These are phyloP conservation scores for Coelogynopora nodosa DNA, from an alignment of 2,888 invertebrate genomes.

Conservation along the genomic window DNA sequence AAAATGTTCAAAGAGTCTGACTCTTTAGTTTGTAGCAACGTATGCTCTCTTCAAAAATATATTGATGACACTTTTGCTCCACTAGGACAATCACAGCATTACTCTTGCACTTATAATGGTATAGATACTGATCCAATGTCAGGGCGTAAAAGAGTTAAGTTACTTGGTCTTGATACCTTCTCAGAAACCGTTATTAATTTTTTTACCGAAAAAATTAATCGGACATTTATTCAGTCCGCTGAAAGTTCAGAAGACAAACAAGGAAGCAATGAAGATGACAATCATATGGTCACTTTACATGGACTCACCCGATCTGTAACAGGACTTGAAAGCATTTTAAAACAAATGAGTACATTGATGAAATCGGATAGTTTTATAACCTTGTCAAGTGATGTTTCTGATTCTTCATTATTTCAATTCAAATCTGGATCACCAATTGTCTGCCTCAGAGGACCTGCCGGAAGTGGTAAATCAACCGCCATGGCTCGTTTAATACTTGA, in stretches of 20 bases:
- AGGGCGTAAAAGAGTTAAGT: constrained; percentile 10
- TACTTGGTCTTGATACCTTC: not conserved
- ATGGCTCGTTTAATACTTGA: constrained; percentile 49
- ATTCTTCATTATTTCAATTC: not conserved
- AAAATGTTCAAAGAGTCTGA: constrained; percentile 42
- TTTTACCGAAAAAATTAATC: not conserved
- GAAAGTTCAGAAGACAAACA: not conserved
- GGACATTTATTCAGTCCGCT: not conserved
- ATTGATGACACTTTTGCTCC: not conserved
- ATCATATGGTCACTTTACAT: not conserved
- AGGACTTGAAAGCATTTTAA: not conserved
- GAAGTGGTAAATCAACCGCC: constrained; percentile 58
- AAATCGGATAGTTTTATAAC: not conserved
- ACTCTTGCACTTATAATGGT: not conserved
- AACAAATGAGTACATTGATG: not conserved
- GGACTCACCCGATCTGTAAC: not conserved
- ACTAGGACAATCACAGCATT: not conserved
- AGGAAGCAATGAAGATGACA: not conserved
- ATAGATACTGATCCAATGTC: not conserved
- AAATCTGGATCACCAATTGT: constrained; percentile 1
- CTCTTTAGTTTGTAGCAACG: constrained; percentile 34
- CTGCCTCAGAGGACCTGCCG: constrained; percentile 49
- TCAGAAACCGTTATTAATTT: not conserved
- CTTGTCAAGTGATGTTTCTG: not conserved
- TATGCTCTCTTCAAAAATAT: constrained; percentile 35